Base-by-base conservation (phyloP, 2,888 invertebrate genomes). In the Lycocerus yunnanus region DNA sequence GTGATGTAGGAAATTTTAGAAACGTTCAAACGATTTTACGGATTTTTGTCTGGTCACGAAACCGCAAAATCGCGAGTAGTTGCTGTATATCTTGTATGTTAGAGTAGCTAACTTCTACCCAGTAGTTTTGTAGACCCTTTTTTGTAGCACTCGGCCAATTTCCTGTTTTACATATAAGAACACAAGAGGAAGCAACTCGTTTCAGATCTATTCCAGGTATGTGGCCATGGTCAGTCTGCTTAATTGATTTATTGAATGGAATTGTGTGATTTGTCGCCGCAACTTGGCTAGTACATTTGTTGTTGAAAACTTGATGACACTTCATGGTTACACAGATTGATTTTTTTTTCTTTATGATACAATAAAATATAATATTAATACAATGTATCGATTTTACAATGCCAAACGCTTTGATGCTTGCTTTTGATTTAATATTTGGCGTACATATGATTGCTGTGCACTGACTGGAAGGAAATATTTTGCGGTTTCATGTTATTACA, bases 201-300 rank as follows among this genome's bases (percentile, higher is more conserved):
- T 77, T 74, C 74, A 78, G 80, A 83, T 82, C 80, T 83, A 82
- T 81, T 82, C 81, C 76, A 78, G 82, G 83, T 80, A 82, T 82
- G 84, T 80, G 79, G 80, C 78, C 80, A 80, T 80, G 81, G 82
- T 80, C 80, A 80, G 81, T 80, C 81, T 78, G 78, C 81, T 83
- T 84, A 85, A 85, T 85, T 85, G 85, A 86, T 86, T 86, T 86
- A 86, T 85, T 84, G 84, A 82, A 82, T 82, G 81, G 85, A 84
- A 85, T 85, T 84, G 84, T 85, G 85, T 86, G 86, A 86, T 86
- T 86, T 86, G 86, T 86, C 86, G 86, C 82, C 83, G 83, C 79
- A 72, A 77, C 77, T 77, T 71, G 77, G 76, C 78, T 77, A 82
- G 81, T 82, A 80, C 81, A 81, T 82, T 81, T 78, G 79, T 82